Evolutionary conservation across 2,113 vertebrate genomes (phyloP), one percentile per base, ranked within the genome.

Genomic region (Anarhynchus alexandrinus): DNA sequence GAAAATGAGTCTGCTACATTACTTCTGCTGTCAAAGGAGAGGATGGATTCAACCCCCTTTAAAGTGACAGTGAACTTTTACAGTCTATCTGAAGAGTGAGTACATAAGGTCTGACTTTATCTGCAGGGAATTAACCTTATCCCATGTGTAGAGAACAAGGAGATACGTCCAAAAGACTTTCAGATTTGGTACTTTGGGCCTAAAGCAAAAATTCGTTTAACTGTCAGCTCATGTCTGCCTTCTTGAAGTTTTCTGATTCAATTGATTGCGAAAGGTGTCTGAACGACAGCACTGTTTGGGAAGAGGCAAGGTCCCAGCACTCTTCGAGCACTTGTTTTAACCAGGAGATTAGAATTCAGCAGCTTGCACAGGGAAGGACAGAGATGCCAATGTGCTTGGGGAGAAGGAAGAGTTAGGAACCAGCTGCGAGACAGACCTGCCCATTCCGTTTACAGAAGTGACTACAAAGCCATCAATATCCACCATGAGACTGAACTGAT

Each of bases 11-110:
- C 70, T 88, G 62, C 30, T 82, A 61, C 66, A 82, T 96, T 94
- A 92, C 83, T 89, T 96, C 69, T 92, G 77, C 89, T 95, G 94
- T 95, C 91, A 94, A 93, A 97, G 82, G 65, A 87, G 22, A 88
- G 45, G 43, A 88, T 59, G 47, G 64, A 95, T 95, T 94, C 80
- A 92, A 51, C 6, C 12, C 15, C 40, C 78, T 95, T 88, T 85
- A 97, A 93, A 95, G 71, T 55, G 86, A 84, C 91, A 92, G 77
- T 82, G 74, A 95, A 78, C 86, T 81, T 74, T 71, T 86, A 36
- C 71, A 78, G 20, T 71, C 52, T 96, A 34, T 93, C 85, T 91
- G 89, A 94, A 82, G 51, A 88, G 55, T 6, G n/a, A 70, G 20
- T 49, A 69, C 38, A 71, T 29, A 76, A 22, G 29, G 25, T 74